Conservation (phyloP, 2,888 invertebrate species). For the Hipparchia sbordonii region DNA sequence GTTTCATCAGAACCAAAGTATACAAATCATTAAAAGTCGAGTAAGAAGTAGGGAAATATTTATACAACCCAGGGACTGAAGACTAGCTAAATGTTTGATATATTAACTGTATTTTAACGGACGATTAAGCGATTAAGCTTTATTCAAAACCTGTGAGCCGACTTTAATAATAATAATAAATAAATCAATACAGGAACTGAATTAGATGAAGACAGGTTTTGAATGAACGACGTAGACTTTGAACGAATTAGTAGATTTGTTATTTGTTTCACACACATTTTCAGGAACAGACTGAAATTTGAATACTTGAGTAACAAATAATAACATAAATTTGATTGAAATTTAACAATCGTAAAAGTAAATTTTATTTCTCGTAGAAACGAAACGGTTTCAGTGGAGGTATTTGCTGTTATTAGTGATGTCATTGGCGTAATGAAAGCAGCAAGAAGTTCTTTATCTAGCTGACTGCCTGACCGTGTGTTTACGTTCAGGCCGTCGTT, state of each 20-base stretch:
- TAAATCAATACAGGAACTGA: slow-evolving; percentile 71
- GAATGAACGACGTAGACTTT: slow-evolving; percentile 77
- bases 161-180: slow-evolving; percentile 53
- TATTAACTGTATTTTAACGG: slow-evolving; percentile 81
- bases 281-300: slow-evolving; percentile 55
- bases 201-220: slow-evolving; percentile 78
- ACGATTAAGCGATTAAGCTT: slow-evolving; percentile 75
- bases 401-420: slow-evolving; percentile 5
- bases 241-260: slow-evolving; percentile 49
- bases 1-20: slow-evolving; percentile 83
- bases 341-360: slow-evolving; percentile 11
- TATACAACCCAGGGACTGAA: slow-evolving; percentile 83
- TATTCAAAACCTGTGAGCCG: slow-evolving; percentile 80
- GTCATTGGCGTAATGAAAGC: slow-evolving; percentile 4
- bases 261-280: slow-evolving; percentile 51
- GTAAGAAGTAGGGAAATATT: slow-evolving; percentile 82
- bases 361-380: slow-evolving; percentile 21
- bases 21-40: slow-evolving; percentile 81
- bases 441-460: slow-evolving; percentile 37
- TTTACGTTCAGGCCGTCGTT: slow-evolving; percentile 27
- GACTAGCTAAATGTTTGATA: slow-evolving; percentile 83
- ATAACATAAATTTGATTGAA: slow-evolving; percentile 33
- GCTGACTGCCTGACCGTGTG: slow-evolving; percentile 59
- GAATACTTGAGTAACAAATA: slow-evolving; percentile 34
- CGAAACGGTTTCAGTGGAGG: neutral